Percentiles rank a stretch among this genome's conserved stretches.
These are phyloP conservation scores for human DNA, from an alignment of 2,113 vertebrate species.

Conservation along the genomic window DNA sequence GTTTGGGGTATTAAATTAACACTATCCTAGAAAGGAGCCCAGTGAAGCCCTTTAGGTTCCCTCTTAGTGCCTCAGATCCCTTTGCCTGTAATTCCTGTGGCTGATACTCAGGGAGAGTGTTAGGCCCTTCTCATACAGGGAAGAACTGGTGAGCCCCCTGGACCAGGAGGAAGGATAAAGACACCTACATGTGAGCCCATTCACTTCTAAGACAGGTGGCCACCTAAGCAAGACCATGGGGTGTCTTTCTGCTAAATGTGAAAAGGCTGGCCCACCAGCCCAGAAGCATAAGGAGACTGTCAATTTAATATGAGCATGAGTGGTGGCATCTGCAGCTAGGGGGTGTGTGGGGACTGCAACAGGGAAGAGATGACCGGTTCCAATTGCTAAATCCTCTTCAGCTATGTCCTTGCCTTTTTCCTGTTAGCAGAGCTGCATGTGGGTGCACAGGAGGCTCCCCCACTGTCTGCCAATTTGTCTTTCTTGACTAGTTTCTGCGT, in stretches of 20 bases:
- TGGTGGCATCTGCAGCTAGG: not conserved
- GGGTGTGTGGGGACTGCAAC: not conserved
- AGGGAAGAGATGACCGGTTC: not conserved
- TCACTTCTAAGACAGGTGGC: not conserved
- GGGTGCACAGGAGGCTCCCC: not conserved
- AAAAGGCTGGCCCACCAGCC: not conserved
- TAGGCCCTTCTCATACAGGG: not conserved
- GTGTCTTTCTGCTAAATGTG: not conserved
- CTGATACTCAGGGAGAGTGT: not conserved
- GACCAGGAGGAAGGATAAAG: not conserved
- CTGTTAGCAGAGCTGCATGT: slow-evolving; percentile 50
- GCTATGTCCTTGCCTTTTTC: not conserved
- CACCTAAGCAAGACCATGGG: not conserved
- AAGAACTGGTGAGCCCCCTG: not conserved
- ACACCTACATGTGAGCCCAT: not conserved
- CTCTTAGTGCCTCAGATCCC: not conserved
- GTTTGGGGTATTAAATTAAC: not conserved
- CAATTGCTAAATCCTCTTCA: not conserved
- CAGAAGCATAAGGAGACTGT: not conserved
- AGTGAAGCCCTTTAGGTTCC: not conserved
- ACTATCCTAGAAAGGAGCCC: not conserved
- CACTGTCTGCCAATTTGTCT: slow-evolving; percentile 39
- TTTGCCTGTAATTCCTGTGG: not conserved
- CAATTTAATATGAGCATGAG: not conserved
- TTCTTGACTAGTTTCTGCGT: slow-evolving; percentile 67